Base-by-base conservation (phyloP, 2,113 vertebrate species). In the Phaethon lepturus region DNA sequence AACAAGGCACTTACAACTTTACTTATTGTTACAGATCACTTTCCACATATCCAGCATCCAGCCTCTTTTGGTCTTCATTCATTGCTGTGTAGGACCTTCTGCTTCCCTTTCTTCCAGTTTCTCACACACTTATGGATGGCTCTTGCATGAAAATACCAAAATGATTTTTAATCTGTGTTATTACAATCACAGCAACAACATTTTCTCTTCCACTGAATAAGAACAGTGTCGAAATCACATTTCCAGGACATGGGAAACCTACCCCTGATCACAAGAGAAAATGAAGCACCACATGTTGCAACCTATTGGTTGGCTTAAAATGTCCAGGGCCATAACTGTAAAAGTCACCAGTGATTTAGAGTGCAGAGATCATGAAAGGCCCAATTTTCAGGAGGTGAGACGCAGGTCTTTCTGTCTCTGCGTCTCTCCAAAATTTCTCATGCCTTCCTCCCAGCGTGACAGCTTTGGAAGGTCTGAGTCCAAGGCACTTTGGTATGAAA, bases 161-260 rank as follows among this genome's bases (percentile, higher is more conserved):
- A 24, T 29, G 19, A 24, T 38, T 49, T 63, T 76, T 76, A 78
- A 35, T 29, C 19, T 35, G 6, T 25, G 17, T 64, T 44, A 47
- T 56, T n/a, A 42, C 17, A 83, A 28, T 42, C 58, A 29, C 33
- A 64, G 18, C 29, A 44, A 20, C 9, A 38, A 10, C 10, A 4
- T 28, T 76, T 79, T 45, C 17, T 45, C 50, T 73, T 69, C 23
- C 28, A 14, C 33, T 33, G 45, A 12, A 9, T 13, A 20, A 77
- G 13, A 56, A 8, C 8, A 8, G 3, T 11, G 17, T 22, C 50
- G 29, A 49, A 73, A 83, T 17, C 19, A 26, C 18, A 25, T 45
- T 58, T 50, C 31, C 49, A 76, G n/a, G 1, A 3, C 0, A 0
- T 10, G 33, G 66, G 42, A 67, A 84, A 64, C 26, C 4, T 50